A percentile compares a stretch with the other conserved stretches of the same genome.
Conservation (phyloP, 2,113 vertebrate genomes). For the Uria aalge region DNA sequence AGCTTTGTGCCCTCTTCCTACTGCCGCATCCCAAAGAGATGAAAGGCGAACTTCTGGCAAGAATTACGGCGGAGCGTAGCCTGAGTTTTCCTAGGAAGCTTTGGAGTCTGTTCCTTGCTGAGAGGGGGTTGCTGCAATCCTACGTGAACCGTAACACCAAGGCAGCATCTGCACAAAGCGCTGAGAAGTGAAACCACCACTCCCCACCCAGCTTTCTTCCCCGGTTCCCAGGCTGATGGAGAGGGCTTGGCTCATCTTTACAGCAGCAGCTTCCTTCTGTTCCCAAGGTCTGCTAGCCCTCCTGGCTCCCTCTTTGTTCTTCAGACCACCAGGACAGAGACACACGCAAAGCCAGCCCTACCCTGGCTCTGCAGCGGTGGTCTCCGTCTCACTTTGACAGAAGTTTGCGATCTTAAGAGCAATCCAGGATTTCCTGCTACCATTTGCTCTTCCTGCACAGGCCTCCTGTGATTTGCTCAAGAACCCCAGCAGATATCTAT, state of each 20-base stretch:
- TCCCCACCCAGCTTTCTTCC: not conserved
- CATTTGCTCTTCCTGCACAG: not conserved
- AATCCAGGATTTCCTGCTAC: not conserved
- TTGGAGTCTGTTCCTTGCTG: conserved; percentile 4
- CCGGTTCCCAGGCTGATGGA: not conserved
- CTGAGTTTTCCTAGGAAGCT: not conserved
- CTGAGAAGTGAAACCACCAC: not conserved
- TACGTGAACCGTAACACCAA: not conserved
- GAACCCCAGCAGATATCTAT: not conserved
- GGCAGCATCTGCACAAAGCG: not conserved
- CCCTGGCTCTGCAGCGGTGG: not conserved
- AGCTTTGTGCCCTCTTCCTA: not conserved
- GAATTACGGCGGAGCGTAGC: not conserved
- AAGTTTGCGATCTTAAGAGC: not conserved
- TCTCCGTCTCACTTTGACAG: not conserved
- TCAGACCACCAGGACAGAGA: conserved; percentile 35
- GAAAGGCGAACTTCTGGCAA: conserved; percentile 1
- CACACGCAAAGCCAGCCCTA: not conserved
- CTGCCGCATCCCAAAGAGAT: not conserved
- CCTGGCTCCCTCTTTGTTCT: conserved; percentile 35
- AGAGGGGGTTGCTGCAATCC: not conserved
- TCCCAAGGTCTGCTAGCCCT: conserved; percentile 17
- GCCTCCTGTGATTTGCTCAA: not conserved
- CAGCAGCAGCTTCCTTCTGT: not conserved
- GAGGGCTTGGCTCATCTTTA: conserved; percentile 16